These are phyloP conservation scores for Alviniconcha marisindica DNA, from an alignment of 1,140 invertebrate genomes.

Conservation along the genomic window DNA sequence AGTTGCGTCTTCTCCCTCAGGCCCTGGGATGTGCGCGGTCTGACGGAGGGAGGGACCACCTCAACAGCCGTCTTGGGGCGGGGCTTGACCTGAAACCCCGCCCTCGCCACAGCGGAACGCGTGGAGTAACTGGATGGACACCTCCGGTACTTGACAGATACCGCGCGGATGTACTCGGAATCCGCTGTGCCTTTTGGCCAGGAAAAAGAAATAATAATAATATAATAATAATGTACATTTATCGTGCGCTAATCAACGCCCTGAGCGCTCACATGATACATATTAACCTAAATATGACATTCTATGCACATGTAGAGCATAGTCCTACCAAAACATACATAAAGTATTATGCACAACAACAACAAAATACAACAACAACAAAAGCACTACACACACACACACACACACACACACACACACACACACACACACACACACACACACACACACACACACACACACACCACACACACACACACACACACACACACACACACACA, in stretches of 20 bases:
- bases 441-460: too few relatives aligned
- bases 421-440: too few relatives aligned
- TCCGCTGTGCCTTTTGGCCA: slow-evolving; percentile 3
- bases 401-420: too few relatives aligned
- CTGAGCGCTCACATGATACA: too few relatives aligned
- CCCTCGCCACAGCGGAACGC: not conserved
- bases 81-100: not conserved
- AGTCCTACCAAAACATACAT: not conserved
- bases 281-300: not conserved
- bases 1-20: slow-evolving; percentile 29
- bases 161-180: slow-evolving; percentile 22
- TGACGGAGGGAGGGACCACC: not conserved
- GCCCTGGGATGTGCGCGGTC: not conserved
- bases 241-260: too few relatives aligned
- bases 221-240: not conserved
- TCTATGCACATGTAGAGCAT: not conserved
- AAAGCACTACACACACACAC: not conserved
- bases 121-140: slow-evolving; percentile 7
- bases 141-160: slow-evolving; percentile 18
- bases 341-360: not conserved
- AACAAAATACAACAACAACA: not conserved
- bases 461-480: too few relatives aligned
- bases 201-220: not conserved
- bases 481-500: too few relatives aligned
- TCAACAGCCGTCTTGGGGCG: not conserved